These are phyloP conservation scores for Andrena marginata DNA, from an alignment of 2,888 invertebrate genomes.

Conservation along the genomic window DNA sequence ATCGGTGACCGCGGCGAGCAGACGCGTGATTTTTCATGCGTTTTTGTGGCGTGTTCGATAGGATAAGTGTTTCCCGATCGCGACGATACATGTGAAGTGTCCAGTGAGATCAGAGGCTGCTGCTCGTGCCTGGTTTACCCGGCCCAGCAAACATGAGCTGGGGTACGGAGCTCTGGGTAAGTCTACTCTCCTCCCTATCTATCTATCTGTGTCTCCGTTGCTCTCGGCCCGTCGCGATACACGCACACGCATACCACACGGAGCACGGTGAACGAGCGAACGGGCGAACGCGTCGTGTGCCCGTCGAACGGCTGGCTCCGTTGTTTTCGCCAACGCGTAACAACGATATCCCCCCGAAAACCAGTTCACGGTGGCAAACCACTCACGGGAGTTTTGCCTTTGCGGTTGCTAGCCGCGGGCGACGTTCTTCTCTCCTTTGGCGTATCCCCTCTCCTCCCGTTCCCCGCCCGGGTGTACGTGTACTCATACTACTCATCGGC, in stretches of 20 bases:
- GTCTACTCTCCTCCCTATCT: conserved; percentile 59
- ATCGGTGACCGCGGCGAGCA: conserved; percentile 74
- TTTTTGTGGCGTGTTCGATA: conserved; percentile 62
- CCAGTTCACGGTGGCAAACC: conserved; percentile 78
- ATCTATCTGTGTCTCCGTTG: conserved; percentile 26
- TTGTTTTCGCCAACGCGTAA: conserved; percentile 64
- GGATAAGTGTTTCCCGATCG: conserved; percentile 63
- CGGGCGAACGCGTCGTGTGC: neutral
- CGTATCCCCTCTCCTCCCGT: conserved; percentile 56
- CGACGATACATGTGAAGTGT: conserved; percentile 79
- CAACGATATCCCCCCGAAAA: conserved; percentile 76
- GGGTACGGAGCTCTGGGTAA: conserved; percentile 86
- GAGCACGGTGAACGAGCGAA: conserved; percentile 4
- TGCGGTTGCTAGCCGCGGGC: conserved; percentile 82
- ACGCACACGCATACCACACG: conserved; percentile 13
- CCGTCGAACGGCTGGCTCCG: conserved; percentile 28
- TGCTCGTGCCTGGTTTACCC: conserved; percentile 77
- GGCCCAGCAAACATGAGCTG: conserved; percentile 84
- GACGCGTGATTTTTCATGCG: conserved; percentile 77
- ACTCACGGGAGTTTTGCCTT: conserved; percentile 77
- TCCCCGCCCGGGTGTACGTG: conserved; percentile 55
- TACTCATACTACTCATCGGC: conserved; percentile 57
- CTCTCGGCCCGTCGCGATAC: conserved; percentile 15
- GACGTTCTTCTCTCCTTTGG: conserved; percentile 72
- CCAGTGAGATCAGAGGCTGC: conserved; percentile 53